Evolutionary conservation across 2,797 vertebrate genomes (phyloP), one percentile per base, ranked within the genome.

Genomic region (Sus cebifrons): DNA sequence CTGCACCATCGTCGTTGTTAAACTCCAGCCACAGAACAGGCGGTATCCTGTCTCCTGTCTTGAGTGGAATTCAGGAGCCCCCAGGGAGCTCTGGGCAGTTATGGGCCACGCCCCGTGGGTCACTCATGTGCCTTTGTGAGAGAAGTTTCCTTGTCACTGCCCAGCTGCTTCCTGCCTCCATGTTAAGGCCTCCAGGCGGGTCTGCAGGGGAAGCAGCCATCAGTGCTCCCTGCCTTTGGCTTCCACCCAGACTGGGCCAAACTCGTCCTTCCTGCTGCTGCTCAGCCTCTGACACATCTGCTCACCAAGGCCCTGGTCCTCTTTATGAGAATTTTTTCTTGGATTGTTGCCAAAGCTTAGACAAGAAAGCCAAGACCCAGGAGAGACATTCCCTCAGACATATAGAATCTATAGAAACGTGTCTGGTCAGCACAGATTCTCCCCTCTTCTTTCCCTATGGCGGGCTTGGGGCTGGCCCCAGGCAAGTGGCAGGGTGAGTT

Each of bases 311-410:
- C 32, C 87, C 65, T 91, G 65, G 52, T 36, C 52, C 27, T 89
- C 62, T 29, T 83, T 65, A 60, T 14, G 84, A 73, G 25, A 60
- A 79, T 78, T 79, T 94, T 84, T 56, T 88, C 36, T 71, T 73
- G 9, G 12, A 84, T 65, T 78, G 36, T 36, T 65, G 62, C 18
- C 16, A 13, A 94, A 71, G 32, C 44, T 36, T 54, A 70, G 83
- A 62, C 40, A 6, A 70, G 75, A 64, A 54, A 86, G 62, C 18
- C 8, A 25, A 70, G 21, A 64, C 36, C 36, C 36, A 36, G 36
- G 54, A 56, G 13, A 54, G 56, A 87, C 20, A n/a, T 36, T 14
- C 62, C 29, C 27, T 32, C 21, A n/a, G 83, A 65, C 32, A 29
- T 14, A 56, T 5, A 84, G 71, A 77, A 40, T 52, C 40, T 77